phyloP scores from a whole-genome alignment of 1,140 invertebrate genomes.

The Cherax quadricarinatus region DNA sequence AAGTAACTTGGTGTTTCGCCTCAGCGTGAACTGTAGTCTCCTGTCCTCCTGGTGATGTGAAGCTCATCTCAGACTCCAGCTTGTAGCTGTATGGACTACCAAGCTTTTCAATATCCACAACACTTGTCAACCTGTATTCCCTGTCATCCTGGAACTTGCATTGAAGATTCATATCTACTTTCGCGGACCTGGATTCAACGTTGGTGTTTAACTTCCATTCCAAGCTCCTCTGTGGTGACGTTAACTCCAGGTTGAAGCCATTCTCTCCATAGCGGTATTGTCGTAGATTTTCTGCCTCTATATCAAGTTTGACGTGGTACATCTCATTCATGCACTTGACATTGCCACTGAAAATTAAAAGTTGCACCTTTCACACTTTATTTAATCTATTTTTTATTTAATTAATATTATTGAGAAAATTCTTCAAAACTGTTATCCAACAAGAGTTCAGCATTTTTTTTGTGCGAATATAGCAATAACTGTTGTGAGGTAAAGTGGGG shows the following conservation, averaged over 20 bases:
- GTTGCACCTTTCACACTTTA: too few relatives aligned
- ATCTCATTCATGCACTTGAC: background rate
- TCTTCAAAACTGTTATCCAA: too few relatives aligned
- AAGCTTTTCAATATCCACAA: background rate
- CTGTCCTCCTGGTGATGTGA: background rate
- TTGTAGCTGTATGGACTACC: background rate
- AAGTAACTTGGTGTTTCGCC: background rate
- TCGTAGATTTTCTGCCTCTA: background rate
- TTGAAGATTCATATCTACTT: background rate
- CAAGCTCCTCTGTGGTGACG: background rate
- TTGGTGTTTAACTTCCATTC: background rate
- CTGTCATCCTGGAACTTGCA: background rate
- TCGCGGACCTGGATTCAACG: background rate
- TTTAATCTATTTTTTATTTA: too few relatives aligned
- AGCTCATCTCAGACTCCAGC: background rate
- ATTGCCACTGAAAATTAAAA: background rate
- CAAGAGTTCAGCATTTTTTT: too few relatives aligned
- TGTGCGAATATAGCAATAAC: too few relatives aligned
- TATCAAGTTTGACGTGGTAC: background rate
- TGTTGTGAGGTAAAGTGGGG: too few relatives aligned
- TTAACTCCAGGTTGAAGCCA: background rate
- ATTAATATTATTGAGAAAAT: too few relatives aligned
- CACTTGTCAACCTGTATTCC: background rate
- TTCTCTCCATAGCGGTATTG: background rate
- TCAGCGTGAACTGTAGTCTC: background rate